phyloP scores from a whole-genome alignment of 2,888 invertebrate genomes.

The Dryadula phaetusa region DNA sequence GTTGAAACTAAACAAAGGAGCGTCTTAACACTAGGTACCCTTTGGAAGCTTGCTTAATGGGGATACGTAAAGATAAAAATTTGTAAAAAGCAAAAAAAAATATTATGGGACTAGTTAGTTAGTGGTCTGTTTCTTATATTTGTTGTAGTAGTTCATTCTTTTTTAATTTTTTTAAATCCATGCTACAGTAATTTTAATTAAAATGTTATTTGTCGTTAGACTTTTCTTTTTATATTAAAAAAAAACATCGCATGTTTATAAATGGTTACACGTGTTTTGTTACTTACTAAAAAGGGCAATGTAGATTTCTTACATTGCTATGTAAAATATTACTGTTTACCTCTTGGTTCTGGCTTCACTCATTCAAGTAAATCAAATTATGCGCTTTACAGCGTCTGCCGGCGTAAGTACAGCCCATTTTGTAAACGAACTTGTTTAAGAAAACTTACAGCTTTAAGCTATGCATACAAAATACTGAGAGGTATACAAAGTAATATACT shows the following conservation, averaged over 20 bases:
- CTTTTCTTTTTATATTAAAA: too few species aligned
- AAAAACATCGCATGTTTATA: not conserved
- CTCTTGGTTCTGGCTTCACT: slow-evolving; percentile 8
- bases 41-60: not conserved
- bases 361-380: slow-evolving; percentile 20
- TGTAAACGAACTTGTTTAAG: slow-evolving; percentile 4
- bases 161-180: too few species aligned
- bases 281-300: not conserved
- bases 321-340: not conserved
- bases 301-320: not conserved
- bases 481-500: not conserved
- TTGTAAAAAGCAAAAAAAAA: too few species aligned
- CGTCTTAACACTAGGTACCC: not conserved
- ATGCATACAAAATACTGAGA: not conserved
- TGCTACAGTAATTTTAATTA: too few species aligned
- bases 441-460: slow-evolving; percentile 10
- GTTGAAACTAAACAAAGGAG: not conserved
- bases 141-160: too few species aligned
- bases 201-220: too few species aligned
- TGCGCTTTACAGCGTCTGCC: slow-evolving; percentile 12
- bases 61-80: too few species aligned
- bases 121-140: too few species aligned
- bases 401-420: not conserved
- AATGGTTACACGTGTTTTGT: not conserved
- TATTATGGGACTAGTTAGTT: too few species aligned